Conservation (phyloP, 2,888 invertebrate genomes). For the Platerodrilus igneus region DNA sequence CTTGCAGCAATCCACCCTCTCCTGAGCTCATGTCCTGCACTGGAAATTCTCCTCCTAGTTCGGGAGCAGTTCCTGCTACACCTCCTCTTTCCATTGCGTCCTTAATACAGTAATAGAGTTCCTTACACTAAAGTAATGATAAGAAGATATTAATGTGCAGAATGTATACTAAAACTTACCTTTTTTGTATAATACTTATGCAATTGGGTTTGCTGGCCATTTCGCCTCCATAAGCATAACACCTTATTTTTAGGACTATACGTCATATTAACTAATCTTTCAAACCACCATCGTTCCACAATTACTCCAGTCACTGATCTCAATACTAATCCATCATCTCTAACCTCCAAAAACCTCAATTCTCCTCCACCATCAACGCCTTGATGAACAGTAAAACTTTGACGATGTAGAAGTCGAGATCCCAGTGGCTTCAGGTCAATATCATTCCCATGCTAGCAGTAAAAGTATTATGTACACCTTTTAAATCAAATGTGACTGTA, state of each 20-base stretch:
- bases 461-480: constrained; percentile 11
- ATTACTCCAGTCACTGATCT: constrained; percentile 81
- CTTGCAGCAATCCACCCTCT: constrained; percentile 95
- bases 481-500: not conserved
- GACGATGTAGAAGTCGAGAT: constrained; percentile 91
- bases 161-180: constrained; percentile 52
- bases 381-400: constrained; percentile 96
- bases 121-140: constrained; percentile 82
- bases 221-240: constrained; percentile 93
- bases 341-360: constrained; percentile 85
- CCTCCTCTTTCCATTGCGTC: constrained; percentile 95
- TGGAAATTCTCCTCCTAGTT: constrained; percentile 94
- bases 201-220: constrained; percentile 89
- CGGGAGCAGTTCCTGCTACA: constrained; percentile 61
- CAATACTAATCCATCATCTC: constrained; percentile 90
- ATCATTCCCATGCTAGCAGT: constrained; percentile 90
- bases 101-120: constrained; percentile 97
- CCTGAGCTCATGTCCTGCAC: constrained; percentile 96
- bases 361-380: constrained; percentile 90
- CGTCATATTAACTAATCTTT: constrained; percentile 98
- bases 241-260: constrained; percentile 98
- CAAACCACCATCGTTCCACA: constrained; percentile 98
- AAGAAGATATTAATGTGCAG: no score
- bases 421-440: constrained; percentile 94
- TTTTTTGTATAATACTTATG: constrained; percentile 99